Evolutionary conservation across 2,113 vertebrate species (phyloP).

Genomic region (Tauraco erythrolophus): DNA sequence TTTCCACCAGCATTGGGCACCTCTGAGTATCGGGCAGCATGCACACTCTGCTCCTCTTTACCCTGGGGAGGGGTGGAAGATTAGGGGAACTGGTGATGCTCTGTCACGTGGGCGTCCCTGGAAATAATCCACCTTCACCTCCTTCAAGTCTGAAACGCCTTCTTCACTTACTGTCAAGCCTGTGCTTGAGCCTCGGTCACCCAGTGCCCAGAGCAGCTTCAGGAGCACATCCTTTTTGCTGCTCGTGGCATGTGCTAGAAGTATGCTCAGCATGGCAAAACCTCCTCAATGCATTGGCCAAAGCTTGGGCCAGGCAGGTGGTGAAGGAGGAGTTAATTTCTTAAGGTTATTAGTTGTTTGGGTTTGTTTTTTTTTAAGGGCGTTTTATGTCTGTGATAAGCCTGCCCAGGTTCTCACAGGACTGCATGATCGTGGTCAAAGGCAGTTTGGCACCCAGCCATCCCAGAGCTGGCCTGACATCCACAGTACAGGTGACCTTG

Average conservation of each 20-base stretch:
- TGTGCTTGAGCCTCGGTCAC: neutral
- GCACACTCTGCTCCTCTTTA: neutral
- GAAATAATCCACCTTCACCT: neutral
- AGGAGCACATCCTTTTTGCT: neutral
- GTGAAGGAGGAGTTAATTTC: neutral
- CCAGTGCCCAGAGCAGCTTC: neutral
- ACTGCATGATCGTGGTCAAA: neutral
- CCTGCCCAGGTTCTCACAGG: neutral
- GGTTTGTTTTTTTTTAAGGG: neutral
- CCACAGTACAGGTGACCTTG: neutral
- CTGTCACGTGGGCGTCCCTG: neutral
- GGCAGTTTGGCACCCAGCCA: neutral
- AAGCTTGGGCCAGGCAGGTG: neutral
- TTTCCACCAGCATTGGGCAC: neutral
- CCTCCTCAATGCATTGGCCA: neutral
- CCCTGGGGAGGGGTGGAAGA: neutral
- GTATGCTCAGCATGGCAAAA: neutral
- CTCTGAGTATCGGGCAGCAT: neutral
- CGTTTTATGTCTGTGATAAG: neutral
- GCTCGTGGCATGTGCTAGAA: neutral
- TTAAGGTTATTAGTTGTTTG: neutral
- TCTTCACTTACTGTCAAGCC: neutral
- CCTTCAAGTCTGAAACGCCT: neutral
- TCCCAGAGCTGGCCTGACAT: neutral
- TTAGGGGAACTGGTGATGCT: neutral